Conservation (phyloP, 53 echinoderm and acorn worm species). For the Hippasteria phrygiana region DNA sequence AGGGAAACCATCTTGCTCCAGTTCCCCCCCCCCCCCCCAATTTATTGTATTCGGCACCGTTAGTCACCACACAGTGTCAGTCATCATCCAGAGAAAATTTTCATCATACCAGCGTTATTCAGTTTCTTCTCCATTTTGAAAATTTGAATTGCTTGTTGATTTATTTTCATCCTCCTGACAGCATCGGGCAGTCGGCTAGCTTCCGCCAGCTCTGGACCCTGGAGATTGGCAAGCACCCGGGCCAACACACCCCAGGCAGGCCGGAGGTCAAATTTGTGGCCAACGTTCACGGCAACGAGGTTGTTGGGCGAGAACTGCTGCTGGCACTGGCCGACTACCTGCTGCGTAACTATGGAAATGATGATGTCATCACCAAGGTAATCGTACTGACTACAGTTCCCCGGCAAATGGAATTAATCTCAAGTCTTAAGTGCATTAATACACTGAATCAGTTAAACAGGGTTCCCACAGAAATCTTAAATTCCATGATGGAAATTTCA, state of each 20-base stretch:
- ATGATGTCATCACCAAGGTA: constrained; percentile 89
- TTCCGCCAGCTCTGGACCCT: constrained; percentile 87
- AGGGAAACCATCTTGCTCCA: background rate
- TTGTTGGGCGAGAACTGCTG: constrained; percentile 80
- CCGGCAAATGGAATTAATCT: no score
- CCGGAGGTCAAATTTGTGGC: constrained; percentile 92
- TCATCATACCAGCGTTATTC: no score
- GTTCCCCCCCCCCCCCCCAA: background rate
- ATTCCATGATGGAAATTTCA: no score
- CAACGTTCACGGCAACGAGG: constrained; percentile 89
- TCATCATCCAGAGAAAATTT: no score
- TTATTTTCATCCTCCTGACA: constrained; percentile 34
- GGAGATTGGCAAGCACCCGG: constrained; percentile 76
- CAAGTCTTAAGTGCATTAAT: no score
- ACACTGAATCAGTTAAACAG: no score
- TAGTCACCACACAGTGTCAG: no score
- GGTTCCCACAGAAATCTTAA: no score
- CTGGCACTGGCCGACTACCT: constrained; percentile 84
- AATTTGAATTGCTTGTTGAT: background rate
- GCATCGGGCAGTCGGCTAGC: constrained; percentile 84
- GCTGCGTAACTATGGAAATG: constrained; percentile 83
- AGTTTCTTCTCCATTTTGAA: no score
- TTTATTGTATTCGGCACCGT: background rate
- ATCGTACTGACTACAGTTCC: background rate
- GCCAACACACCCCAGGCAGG: constrained; percentile 71